Conservation (phyloP, 2,888 invertebrate genomes). For the Drosophila stalkeri region DNA sequence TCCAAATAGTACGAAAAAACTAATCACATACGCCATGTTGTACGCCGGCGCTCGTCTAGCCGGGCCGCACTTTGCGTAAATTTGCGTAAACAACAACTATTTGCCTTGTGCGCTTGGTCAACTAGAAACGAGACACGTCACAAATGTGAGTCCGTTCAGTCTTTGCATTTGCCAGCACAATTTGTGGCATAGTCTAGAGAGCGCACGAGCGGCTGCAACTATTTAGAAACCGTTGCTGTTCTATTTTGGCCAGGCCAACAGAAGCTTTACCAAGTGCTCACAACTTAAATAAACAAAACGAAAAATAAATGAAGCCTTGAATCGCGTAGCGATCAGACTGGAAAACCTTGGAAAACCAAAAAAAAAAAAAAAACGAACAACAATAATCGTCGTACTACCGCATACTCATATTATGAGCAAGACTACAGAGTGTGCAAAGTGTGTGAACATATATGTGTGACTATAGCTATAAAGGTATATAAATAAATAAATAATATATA, state of each 20-base stretch:
- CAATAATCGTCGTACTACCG: conserved; percentile 43
- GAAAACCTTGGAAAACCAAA: conserved; percentile 80
- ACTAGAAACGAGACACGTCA: not conserved
- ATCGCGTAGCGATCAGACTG: conserved; percentile 69
- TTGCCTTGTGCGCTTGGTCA: conserved; percentile 40
- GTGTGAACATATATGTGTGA: not conserved
- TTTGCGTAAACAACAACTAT: conserved; percentile 72
- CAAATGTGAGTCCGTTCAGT: not conserved
- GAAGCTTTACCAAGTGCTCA: conserved; percentile 62
- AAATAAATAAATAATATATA: not conserved
- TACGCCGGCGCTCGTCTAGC: conserved; percentile 58
- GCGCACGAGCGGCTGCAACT: conserved; percentile 23
- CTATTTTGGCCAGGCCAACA: conserved; percentile 81
- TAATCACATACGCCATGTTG: conserved; percentile 74
- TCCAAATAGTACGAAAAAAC: conserved; percentile 83
- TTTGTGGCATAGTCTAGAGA: conserved; percentile 1
- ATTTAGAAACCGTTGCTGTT: conserved; percentile 78
- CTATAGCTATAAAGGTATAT: not conserved
- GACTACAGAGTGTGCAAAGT: not conserved
- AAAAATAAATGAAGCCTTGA: conserved; percentile 66
- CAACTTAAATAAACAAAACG: conserved; percentile 17
- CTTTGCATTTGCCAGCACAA: conserved; percentile 3
- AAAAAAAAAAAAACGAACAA: conserved; percentile 34
- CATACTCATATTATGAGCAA: conserved; percentile 19
- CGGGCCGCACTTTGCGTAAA: conserved; percentile 51